Base-by-base conservation (phyloP, 1,140 invertebrate genomes). In the Papilio aristodemus region DNA sequence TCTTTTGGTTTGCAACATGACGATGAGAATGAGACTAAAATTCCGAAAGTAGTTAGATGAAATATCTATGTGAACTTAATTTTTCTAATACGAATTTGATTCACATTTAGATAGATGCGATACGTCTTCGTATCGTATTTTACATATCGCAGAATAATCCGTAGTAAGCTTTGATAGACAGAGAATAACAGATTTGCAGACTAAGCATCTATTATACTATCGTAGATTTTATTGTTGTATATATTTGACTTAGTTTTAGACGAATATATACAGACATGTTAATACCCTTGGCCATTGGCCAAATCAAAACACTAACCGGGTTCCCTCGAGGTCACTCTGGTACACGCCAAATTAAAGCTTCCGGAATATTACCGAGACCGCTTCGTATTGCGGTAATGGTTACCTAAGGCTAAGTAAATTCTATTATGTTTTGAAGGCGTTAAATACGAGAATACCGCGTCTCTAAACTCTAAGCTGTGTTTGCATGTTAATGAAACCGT, bases 261-360 rank as follows among this genome's bases (percentile, higher is more conserved):
- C 11, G 19, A 54, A 54, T 54, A 71, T 73, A 75, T 39, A 37
- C 27, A 68, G 57, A 75, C 71, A 72, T 76, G 77, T 77, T 81
- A 78, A 78, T 79, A 71, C 72, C 72, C 37, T 68, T 84, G 81
- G 79, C 79, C 67, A 22, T 54, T 66, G 37, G 69, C 81, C 81
- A 84, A 81, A 70, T 78, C 60, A 72, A 70, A 68, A 54, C 76
- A 59, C 66, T 69, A 38, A 22, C 37, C 36, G 38, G 43, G 67
- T 63, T 63, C 60, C 58, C 73, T 46, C 76, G 73, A 75, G 73
- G 77, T 74, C 77, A 62, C 32, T 60, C 69, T 72, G 68, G 72
- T 74, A 63, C 71, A 73, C 58, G 74, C 74, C 73, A 81, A 83
- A 83, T 76, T 75, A 64, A 41, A 64, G 36, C 60, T 41, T 25